Base-by-base conservation (phyloP, 2,888 invertebrate species). In the Sepioteuthis lessoniana region DNA sequence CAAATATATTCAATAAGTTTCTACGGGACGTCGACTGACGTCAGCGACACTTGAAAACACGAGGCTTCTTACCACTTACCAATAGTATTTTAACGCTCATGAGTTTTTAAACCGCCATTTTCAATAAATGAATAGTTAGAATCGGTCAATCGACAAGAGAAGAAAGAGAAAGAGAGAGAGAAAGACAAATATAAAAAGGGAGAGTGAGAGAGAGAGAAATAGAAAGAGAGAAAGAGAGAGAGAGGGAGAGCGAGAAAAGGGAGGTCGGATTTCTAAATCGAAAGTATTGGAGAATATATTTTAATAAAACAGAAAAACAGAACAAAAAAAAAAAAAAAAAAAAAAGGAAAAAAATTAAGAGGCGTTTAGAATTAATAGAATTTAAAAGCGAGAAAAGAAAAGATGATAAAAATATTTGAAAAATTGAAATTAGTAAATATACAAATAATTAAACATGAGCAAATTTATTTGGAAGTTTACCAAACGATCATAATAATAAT, bases 1-100 rank as follows among this genome's bases (percentile, higher is more conserved):
- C 76, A 76, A 76, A 76, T 76, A 31, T 76, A 76, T 76, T 76
- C 76, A 76, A 76, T 76, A 76, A 76, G 55, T n/a, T 76, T 76
- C 76, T n/a, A 31, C 76, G 76, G 76, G 76, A 76, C 10, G 31
- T 76, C n/a, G 76, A 76, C 76, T 76, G 76, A 76, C 76, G 76
- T 76, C 76, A 76, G 76, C 31, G n/a, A 31, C n/a, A 76, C 76
- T 76, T 76, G 76, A 76, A 76, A 76, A 76, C n/a, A 76, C 76
- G 76, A n/a, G 76, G 76, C n/a, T 76, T 76, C 76, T 76, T n/a
- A 76, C 31, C 13, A 16, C 76, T 76, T 76, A 76, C 76, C 76
- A 76, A 76, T 76, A 76, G n/a, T 76, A 31, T 76, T 76, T 76
- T n/a, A 76, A 76, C n/a, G n/a, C n/a, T n/a, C n/a, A 76, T n/a